These are phyloP conservation scores for Hyles lineata DNA, from an alignment of 2,888 invertebrate species.

Conservation along the genomic window DNA sequence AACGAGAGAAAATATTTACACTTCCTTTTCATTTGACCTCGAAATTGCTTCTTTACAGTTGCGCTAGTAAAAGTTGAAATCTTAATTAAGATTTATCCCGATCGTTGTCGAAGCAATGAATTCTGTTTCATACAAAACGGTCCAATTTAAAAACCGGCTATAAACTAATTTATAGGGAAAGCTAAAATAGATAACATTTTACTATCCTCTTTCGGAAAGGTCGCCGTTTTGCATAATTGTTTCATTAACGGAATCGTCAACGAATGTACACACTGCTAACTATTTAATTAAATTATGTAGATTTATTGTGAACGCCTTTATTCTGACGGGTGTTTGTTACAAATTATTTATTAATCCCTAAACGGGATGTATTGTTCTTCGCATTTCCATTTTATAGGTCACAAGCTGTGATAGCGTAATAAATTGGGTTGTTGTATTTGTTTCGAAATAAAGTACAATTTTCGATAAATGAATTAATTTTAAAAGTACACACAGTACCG, in stretches of 20 bases:
- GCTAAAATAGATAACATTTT: constrained; percentile 48
- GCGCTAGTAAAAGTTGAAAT: constrained; percentile 32
- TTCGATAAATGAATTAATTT: neutral
- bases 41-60: constrained; percentile 20
- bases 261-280: constrained; percentile 19
- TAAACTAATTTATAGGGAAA: constrained; percentile 51
- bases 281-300: constrained; percentile 28
- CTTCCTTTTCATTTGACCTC: neutral
- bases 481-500: no score
- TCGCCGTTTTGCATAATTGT: constrained; percentile 44
- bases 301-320: constrained; percentile 22
- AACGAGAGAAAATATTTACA: neutral
- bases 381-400: constrained; percentile 22
- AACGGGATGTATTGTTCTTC: constrained; percentile 21
- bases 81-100: constrained; percentile 39
- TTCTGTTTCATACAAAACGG: constrained; percentile 30
- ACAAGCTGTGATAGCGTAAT: constrained; percentile 1
- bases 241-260: constrained; percentile 37
- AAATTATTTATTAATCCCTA: constrained; percentile 25
- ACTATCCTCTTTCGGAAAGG: constrained; percentile 40
- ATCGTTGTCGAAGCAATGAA: constrained; percentile 41
- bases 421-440: neutral
- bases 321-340: constrained; percentile 23
- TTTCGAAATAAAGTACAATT: neutral
- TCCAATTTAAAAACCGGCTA: constrained; percentile 34